phyloP scores from a whole-genome alignment of 2,797 vertebrate genomes.

The Oceanodroma leucorhoa region DNA sequence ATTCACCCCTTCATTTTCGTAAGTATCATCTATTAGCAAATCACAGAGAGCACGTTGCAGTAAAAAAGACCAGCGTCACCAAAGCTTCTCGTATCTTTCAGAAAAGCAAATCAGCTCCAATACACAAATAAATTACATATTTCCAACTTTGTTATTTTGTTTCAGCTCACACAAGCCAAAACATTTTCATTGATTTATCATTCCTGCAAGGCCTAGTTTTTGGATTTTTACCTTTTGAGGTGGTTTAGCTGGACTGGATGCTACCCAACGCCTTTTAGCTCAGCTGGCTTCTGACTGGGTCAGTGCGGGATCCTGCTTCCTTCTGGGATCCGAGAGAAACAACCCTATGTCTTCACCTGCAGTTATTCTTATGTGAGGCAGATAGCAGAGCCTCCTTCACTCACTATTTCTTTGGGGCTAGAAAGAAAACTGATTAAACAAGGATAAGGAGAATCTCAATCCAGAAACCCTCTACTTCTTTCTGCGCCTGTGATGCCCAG shows the following conservation, averaged over 20 bases:
- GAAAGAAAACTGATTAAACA: not conserved
- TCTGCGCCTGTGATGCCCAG: fast-evolving
- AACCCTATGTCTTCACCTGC: not conserved
- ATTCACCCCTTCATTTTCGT: not conserved
- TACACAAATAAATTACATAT: not conserved
- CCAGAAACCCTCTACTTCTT: not conserved
- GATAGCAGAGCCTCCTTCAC: not conserved
- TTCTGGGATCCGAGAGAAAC: not conserved
- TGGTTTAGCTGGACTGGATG: not conserved
- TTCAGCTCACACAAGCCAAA: not conserved
- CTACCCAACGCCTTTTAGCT: not conserved
- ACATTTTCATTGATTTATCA: not conserved
- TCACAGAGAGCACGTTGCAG: fast-evolving
- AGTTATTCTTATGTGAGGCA: not conserved
- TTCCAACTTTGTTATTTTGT: not conserved
- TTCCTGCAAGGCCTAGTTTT: not conserved
- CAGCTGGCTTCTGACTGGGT: not conserved
- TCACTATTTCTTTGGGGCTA: not conserved
- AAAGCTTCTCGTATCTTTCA: not conserved
- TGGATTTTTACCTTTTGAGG: not conserved
- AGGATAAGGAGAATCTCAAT: not conserved
- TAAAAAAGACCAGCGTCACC: not conserved
- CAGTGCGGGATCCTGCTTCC: not conserved
- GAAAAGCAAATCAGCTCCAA: not conserved
- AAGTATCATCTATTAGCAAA: not conserved